Conservation (phyloP, 2,888 invertebrate genomes). For the Lepidocyrtinus sp. region DNA sequence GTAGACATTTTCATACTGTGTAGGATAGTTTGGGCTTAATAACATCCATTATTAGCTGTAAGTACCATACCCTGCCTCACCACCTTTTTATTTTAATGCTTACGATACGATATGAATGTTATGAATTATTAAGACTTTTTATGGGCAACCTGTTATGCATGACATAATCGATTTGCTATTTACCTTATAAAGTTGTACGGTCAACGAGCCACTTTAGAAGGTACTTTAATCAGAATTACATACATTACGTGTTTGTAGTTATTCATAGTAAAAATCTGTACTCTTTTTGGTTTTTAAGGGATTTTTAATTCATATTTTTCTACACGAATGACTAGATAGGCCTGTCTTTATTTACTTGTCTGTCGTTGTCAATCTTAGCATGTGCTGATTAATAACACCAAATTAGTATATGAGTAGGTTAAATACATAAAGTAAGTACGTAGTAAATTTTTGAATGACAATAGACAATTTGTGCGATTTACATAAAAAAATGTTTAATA, state of each 20-base stretch:
- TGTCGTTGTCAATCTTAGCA: not conserved
- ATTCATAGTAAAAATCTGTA: no score
- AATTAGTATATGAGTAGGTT: not conserved
- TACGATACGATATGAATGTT: not conserved
- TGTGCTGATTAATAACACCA: conserved; percentile 14
- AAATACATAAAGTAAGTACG: not conserved
- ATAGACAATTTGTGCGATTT: not conserved
- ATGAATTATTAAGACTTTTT: not conserved
- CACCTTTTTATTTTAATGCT: not conserved
- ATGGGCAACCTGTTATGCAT: not conserved
- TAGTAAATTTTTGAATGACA: not conserved
- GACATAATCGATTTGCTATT: conserved; percentile 7
- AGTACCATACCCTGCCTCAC: conserved; percentile 17
- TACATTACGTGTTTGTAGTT: no score
- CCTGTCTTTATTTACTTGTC: no score
- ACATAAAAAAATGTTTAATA: conserved; percentile 2
- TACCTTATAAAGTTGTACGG: conserved; percentile 1
- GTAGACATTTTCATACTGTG: not conserved
- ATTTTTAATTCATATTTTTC: not conserved
- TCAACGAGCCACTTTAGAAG: conserved; percentile 13
- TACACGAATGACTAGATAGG: conserved; percentile 8
- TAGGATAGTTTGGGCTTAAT: no score
- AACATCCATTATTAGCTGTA: not conserved
- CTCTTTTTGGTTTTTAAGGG: no score
- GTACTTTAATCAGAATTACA: no score